Evolutionary conservation across 2,888 invertebrate genomes (phyloP), one percentile per base, ranked within the genome.

Genomic region (Caenorhabditis parvicauda): DNA sequence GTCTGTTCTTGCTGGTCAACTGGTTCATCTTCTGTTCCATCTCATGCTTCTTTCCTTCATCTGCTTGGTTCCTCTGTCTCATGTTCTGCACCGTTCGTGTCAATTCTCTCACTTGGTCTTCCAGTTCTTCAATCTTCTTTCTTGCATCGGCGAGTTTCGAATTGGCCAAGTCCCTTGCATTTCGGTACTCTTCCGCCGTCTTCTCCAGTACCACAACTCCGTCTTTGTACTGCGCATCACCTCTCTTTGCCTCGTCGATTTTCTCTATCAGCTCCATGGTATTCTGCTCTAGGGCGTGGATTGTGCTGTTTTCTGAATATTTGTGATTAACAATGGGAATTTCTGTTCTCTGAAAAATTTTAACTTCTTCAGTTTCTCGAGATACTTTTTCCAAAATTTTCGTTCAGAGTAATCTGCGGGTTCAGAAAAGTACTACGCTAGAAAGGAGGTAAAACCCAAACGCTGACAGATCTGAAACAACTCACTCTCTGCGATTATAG

Each of bases 1-100:
- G 56, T 28, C 49, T 47, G 3, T 59, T 43, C 48, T 65, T 63
- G 39, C 52, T 56, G 12, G 17, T 37, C 24, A 55, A 32, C n/a
- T 19, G 39, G 6, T 46, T 35, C 37, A 47, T 52, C 45, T 51
- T 62, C 38, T 57, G 62, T n/a, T 70, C 67, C 32, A 59, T 24
- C 29, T 59, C 64, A 19, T 48, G 47, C 35, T 55, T 62, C 49
- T 61, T 57, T 44, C 67, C 70, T n/a, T 64, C 59, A 12, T 61
- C 41, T n/a, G 52, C 52, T 38, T 62, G 59, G 27, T 54, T 55
- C 37, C 51, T 56, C 44, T 61, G 55, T n/a, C 59, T 38, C 2
- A 65, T 52, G 27, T 46, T 59, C 25, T 70, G 67, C 28, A 54
- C 44, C 12, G 48, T 35, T 44, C 62, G 58, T 38, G 54, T 63